Base-by-base conservation (phyloP, 2,888 invertebrate genomes). In the Automeris io region DNA sequence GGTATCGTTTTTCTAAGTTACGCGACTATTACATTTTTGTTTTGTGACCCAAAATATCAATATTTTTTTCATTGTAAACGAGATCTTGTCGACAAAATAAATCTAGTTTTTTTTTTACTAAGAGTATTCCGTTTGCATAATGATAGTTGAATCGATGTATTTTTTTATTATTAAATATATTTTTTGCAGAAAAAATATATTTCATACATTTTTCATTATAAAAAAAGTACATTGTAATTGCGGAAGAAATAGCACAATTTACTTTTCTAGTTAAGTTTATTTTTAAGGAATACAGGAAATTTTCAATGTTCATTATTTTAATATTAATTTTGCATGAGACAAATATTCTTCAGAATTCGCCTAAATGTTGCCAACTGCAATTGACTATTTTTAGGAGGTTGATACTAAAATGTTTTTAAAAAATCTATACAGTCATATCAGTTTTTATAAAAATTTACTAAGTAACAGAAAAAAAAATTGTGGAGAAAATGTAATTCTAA, bases 221-320 rank as follows among this genome's bases (percentile, higher is more conserved):
- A 26, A 25, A 31, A 18, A 35, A 23, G 65, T 65, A 65, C 65
- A 65, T 29, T 51, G 43, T 37, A 31, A 37, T 51, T 52, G 55
- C 50, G 41, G 46, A 56, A 51, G 39, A 37, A 45, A 45, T 63
- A 62, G 61, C 66, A 65, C 66, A 64, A 63, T 65, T 53, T 47
- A 54, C 54, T 48, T 54, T 51, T 46, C 47, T 45, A 54, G 45
- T 36, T 42, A 43, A 51, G 49, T 37, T 37, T 37, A 9, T 23
- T 37, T 9, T 37, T 37, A 32, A 29, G 9, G 12, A 8, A 12
- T 35, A 37, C 6, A 16, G 21, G 13, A 31, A 40, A 24, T 40
- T 36, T 33, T 36, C 25, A 32, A 23, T 37, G 22, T 37, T 16
- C 37, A 37, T 37, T 31, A 31, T 22, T 22, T n/a, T 22, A 19